A percentile compares a stretch with the other conserved stretches of the same genome.
phyloP scores from a whole-genome alignment of 1,140 invertebrate genomes.

The Macrostomum lignano region DNA sequence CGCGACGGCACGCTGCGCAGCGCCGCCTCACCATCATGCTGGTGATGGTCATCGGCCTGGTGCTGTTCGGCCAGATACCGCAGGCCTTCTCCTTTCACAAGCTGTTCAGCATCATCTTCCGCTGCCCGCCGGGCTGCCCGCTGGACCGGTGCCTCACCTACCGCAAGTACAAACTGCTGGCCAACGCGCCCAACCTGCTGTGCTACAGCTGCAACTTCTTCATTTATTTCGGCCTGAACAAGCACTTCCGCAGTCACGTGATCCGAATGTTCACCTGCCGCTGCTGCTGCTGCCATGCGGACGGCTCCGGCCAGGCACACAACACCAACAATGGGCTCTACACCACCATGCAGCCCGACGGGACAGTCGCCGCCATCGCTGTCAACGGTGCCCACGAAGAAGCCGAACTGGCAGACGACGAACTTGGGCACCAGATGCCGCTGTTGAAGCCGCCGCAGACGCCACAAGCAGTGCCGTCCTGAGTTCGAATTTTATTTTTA shows the following conservation, averaged over 20 bases:
- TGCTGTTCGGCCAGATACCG: not conserved
- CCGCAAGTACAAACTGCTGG: not conserved
- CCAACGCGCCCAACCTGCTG: not conserved
- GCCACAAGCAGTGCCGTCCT: too few species aligned
- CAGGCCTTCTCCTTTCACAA: not conserved
- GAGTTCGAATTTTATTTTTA: too few species aligned
- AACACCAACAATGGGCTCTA: too few species aligned
- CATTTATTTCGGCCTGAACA: not conserved
- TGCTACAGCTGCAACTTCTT: conserved; percentile 1
- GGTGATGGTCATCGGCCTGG: not conserved
- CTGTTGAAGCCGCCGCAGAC: too few species aligned
- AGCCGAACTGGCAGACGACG: too few species aligned
- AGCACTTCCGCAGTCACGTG: not conserved
- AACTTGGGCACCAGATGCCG: too few species aligned
- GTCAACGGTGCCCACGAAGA: too few species aligned
- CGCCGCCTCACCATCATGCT: not conserved
- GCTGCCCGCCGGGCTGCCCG: not conserved
- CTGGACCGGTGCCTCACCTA: not conserved
- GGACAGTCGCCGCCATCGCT: too few species aligned
- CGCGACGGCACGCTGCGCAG: not conserved
- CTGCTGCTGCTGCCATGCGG: not conserved
- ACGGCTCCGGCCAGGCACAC: too few species aligned
- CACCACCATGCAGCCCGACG: too few species aligned
- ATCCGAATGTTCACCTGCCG: not conserved
- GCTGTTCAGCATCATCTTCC: not conserved